A percentile compares a stretch with the other conserved stretches of the same genome.
phyloP scores from a whole-genome alignment of 2,797 vertebrate genomes.

The Coendou prehensilis region DNA sequence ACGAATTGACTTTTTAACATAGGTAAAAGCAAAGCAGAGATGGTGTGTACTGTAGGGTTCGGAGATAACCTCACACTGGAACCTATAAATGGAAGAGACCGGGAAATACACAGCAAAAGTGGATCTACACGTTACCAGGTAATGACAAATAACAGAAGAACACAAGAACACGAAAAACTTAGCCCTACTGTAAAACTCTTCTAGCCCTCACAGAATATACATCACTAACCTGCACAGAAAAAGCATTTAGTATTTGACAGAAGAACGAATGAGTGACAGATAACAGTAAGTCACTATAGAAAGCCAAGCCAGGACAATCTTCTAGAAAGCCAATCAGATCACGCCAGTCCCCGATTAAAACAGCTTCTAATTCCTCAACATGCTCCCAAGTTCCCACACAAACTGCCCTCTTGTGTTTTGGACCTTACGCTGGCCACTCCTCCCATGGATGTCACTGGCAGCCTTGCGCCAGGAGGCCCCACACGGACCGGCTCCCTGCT shows the following conservation, averaged over 20 bases:
- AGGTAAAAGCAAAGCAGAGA: constrained; percentile 28
- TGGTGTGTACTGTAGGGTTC: neutral
- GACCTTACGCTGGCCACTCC: neutral
- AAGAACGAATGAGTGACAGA: neutral
- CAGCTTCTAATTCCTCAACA: neutral
- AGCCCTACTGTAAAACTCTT: neutral
- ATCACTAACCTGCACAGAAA: constrained; percentile 3
- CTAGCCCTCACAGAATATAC: neutral
- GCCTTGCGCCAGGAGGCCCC: neutral
- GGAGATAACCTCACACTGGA: neutral
- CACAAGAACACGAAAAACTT: constrained; percentile 16
- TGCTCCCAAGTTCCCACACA: neutral
- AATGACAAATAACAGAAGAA: neutral
- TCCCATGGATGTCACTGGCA: neutral
- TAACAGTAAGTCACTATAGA: neutral
- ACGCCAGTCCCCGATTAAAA: neutral
- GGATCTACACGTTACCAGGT: neutral
- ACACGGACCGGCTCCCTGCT: neutral
- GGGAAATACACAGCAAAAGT: neutral
- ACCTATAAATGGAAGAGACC: neutral
- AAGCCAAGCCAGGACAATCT: neutral
- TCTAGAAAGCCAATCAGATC: neutral
- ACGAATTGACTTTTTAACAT: neutral
- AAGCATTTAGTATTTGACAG: constrained; percentile 41
- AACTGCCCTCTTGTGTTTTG: neutral